Base-by-base conservation (phyloP, 2,888 invertebrate genomes). In the Apodemia mormo region DNA sequence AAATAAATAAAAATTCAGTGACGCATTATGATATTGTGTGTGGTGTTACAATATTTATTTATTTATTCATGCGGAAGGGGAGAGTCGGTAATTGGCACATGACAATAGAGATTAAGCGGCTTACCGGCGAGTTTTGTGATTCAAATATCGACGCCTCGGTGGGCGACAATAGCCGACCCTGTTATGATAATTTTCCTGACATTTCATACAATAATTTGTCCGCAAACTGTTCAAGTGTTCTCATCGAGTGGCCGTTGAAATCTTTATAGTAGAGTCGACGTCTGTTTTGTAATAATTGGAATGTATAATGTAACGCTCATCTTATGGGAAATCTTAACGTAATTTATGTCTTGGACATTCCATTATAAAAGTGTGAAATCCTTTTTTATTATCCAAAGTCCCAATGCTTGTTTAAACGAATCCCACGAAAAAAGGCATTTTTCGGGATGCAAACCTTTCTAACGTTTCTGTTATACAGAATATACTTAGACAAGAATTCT, bases 1-100 rank as follows among this genome's bases (percentile, higher is more conserved):
- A 61, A 61, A 52, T 52, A 52, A 12, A 61, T 61, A 52, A 67
- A 30, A 33, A 67, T 52, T 30, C 66, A 52, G 6, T 33, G 66
- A 67, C 30, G 52, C 66, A 54, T 67, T 67, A 67, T 67, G 65
- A 56, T 43, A 69, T 54, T 65, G 65, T 64, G 65, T 69, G 80
- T 82, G 81, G 83, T 87, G 86, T 83, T 78, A 84, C 83, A 85
- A 88, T 89, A 89, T 89, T 87, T 89, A 89, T 88, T 88, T 88
- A 90, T 88, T 89, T 88, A 89, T 89, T 89, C 86, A 87, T 83
- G 86, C 91, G 91, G 90, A 92, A 92, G 90, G 92, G 92, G 90
- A 89, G 90, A 90, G 86, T 79, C 82, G 61, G 86, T 93, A 93
- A 93, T 93, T 93, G 92, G 92, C 88, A 81, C 84, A 79, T 81